Evolutionary conservation across 2,888 invertebrate species (phyloP).

Genomic region (Ernsta delagoae): DNA sequence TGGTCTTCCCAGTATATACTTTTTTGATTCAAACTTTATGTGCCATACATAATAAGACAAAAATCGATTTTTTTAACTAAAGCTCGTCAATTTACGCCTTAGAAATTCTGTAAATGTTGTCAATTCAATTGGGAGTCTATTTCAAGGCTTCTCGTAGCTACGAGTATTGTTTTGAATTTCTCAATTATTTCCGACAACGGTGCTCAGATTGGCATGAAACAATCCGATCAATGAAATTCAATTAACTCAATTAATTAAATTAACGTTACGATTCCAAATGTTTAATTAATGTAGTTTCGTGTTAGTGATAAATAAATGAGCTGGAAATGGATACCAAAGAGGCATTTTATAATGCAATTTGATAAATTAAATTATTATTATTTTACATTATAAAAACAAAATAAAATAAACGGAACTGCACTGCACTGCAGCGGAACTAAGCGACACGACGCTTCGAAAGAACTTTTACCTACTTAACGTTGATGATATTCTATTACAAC

Average conservation of each 20-base stretch:
- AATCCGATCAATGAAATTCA: conserved; percentile 10
- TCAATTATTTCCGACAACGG: conserved; percentile 1
- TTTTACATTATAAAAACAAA: too few relatives aligned
- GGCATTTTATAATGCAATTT: too few relatives aligned
- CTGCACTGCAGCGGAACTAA: too few relatives aligned
- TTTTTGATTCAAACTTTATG: too few relatives aligned
- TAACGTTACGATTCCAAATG: background rate
- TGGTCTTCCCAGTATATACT: too few relatives aligned
- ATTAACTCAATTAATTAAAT: background rate
- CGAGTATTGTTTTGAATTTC: conserved; percentile 3
- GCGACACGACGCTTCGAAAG: too few relatives aligned
- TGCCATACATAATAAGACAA: background rate
- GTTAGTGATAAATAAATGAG: background rate
- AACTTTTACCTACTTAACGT: too few relatives aligned
- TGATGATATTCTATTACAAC: too few relatives aligned
- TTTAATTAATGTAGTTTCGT: background rate
- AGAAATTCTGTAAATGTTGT: background rate
- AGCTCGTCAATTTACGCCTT: background rate
- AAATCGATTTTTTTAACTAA: background rate
- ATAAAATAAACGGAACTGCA: too few relatives aligned
- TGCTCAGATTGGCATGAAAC: conserved; percentile 4
- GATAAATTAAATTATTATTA: too few relatives aligned
- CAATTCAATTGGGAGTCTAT: background rate
- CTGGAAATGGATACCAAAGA: too few relatives aligned
- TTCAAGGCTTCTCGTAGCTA: background rate